Evolutionary conservation across 2,113 vertebrate species (phyloP), one percentile per base, ranked within the genome.

Genomic region (Psammodynastes pulverulentus): DNA sequence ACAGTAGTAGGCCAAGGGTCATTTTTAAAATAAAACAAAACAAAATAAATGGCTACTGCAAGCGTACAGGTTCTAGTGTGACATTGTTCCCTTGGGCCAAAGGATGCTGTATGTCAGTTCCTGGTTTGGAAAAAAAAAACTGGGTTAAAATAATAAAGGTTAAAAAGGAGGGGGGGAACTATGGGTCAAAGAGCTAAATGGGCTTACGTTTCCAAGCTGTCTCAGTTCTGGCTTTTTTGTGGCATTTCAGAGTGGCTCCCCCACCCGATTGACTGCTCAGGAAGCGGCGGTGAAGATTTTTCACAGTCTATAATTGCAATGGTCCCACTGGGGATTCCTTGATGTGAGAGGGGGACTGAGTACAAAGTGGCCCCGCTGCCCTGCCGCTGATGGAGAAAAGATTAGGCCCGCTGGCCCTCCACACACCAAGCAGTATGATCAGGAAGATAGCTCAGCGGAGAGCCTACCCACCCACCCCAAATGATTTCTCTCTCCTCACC

Each of bases 231-330:
- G 23, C 19, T 89, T 62, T 87, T 48, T 92, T 94, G 85, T 54
- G 43, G 84, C 54, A 52, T 45, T 46, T 48, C 15, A 58, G 89
- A 72, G 0, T 17, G 12, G 46, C 87, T 90, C 51, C 85, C 51
- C 62, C 5, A n/a, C 67, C 72, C 34, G 34, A 19, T 21, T 4
- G 49, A n/a, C 92, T 91, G 56, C 0, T 39, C 67, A 43, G 92
- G 84, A 89, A 89, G 79, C 2, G 43, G 1, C 4, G 88, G 88
- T 5, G 62, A 0, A 8, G 88, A 34, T 89, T 86, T 92, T 87
- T 52, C 91, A 86, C 87, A 91, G 92, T 0, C 85, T 46, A 0
- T n/a, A 9, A 6, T 0, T 34, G 21, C 93, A 10, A 1, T 0
- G 43, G 67, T 54, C 5, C 45, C 92, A 4, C 0, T 0, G 4